A percentile compares a stretch with the other conserved stretches of the same genome.
Conservation (phyloP, 2,113 vertebrate genomes). For the Speoplatyrhinus poulsoni region DNA sequence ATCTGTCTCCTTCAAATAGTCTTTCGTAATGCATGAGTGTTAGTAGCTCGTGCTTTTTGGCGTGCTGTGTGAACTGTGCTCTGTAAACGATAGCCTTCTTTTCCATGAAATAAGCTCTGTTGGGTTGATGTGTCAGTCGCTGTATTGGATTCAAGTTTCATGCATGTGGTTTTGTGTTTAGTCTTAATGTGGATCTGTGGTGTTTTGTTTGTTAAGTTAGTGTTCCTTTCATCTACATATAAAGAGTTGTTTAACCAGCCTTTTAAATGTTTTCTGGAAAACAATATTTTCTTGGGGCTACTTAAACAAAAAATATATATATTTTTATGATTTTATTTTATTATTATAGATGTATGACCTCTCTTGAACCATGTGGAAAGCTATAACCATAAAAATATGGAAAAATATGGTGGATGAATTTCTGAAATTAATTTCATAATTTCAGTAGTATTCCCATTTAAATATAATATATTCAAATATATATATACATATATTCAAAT, state of each 20-base stretch:
- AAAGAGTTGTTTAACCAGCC: constrained; percentile 16
- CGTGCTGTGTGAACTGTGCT: constrained; percentile 29
- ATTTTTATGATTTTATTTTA: too few species aligned
- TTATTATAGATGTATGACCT: too few species aligned
- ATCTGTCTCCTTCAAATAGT: constrained; percentile 29
- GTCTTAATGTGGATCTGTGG: neutral
- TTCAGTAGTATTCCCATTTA: neutral
- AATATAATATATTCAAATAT: neutral
- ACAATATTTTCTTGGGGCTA: neutral
- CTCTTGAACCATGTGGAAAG: too few species aligned
- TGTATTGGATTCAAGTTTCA: constrained; percentile 6
- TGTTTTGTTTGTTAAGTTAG: neutral
- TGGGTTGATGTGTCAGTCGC: neutral
- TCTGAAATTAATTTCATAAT: too few species aligned
- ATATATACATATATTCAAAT: neutral
- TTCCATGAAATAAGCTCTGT: constrained; percentile 50
- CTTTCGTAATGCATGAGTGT: constrained; percentile 44
- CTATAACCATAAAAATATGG: too few species aligned
- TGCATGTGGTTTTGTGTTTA: constrained; percentile 23
- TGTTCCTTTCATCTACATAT: neutral
- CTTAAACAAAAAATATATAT: neutral
- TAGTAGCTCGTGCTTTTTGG: constrained; percentile 32
- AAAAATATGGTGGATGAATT: too few species aligned
- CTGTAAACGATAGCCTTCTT: constrained; percentile 40
- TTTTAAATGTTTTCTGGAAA: constrained; percentile 27